phyloP scores from a whole-genome alignment of 2,888 invertebrate genomes.

The Mycogona germanica region DNA sequence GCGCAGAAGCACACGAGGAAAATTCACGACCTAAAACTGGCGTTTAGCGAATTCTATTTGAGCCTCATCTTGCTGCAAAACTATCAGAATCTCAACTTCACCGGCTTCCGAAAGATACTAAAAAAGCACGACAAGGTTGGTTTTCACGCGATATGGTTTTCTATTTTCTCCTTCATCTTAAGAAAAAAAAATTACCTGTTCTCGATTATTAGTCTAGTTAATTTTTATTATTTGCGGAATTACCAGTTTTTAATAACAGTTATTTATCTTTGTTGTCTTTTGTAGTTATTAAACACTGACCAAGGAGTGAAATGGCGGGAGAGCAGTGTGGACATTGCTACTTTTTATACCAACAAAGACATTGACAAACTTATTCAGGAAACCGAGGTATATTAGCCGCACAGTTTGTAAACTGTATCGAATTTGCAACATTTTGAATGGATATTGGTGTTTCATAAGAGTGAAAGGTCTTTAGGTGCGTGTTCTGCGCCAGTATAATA shows the following conservation, averaged over 20 bases:
- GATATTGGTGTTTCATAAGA: too few species aligned
- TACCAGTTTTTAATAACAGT: too few species aligned
- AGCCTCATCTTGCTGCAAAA: constrained; percentile 94
- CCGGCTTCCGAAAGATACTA: constrained; percentile 96
- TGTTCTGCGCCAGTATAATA: too few species aligned
- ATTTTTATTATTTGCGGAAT: too few species aligned
- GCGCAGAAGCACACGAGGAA: constrained; percentile 46
- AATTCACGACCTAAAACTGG: constrained; percentile 85
- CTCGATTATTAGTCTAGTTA: not conserved
- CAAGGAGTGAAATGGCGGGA: constrained; percentile 85
- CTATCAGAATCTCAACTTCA: constrained; percentile 96
- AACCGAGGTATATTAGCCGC: constrained; percentile 51
- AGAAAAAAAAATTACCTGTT: not conserved
- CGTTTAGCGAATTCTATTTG: constrained; percentile 97
- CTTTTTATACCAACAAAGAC: constrained; percentile 93
- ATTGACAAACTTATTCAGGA: constrained; percentile 92
- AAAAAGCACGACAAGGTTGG: constrained; percentile 97
- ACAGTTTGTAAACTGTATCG: too few species aligned
- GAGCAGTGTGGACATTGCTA: constrained; percentile 82
- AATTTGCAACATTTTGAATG: too few species aligned
- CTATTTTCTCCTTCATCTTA: not conserved
- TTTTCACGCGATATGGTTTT: too few species aligned
- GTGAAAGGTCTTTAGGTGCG: too few species aligned
- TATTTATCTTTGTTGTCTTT: constrained; percentile 18
- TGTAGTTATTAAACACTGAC: constrained; percentile 63